phyloP scores from a whole-genome alignment of 2,888 invertebrate genomes.

The Drosophila sordidula region DNA sequence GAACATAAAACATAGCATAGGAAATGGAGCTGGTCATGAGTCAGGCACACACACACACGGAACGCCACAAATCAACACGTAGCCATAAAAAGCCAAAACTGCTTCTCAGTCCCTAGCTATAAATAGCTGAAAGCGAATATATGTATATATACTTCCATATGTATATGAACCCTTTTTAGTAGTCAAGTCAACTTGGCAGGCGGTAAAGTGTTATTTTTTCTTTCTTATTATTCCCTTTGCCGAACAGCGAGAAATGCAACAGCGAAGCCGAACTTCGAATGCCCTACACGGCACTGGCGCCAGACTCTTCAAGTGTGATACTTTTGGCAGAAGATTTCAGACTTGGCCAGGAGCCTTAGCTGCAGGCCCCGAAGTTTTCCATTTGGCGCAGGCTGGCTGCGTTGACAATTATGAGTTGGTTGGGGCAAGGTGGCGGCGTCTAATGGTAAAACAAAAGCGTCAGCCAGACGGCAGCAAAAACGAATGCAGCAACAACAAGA shows the following conservation, averaged over 20 bases:
- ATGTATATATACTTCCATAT: neutral
- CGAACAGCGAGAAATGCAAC: neutral
- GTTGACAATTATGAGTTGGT: slow-evolving; percentile 69
- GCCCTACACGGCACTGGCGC: neutral
- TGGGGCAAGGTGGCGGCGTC: slow-evolving; percentile 12
- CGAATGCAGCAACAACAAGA: slow-evolving; percentile 25
- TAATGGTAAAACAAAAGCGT: slow-evolving; percentile 58
- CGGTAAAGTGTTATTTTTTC: slow-evolving; percentile 18
- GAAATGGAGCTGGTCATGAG: slow-evolving; percentile 54
- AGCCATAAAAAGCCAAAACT: slow-evolving; percentile 37
- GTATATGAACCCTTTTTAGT: slow-evolving; percentile 51
- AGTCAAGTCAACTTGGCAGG: slow-evolving; percentile 25
- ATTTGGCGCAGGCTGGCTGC: too few species aligned
- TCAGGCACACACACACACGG: slow-evolving; percentile 22
- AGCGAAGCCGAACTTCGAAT: slow-evolving; percentile 8
- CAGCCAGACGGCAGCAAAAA: slow-evolving; percentile 40
- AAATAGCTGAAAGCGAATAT: slow-evolving; percentile 29
- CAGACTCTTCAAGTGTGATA: too few species aligned
- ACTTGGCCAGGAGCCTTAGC: slow-evolving; percentile 9
- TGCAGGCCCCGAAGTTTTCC: slow-evolving; percentile 6
- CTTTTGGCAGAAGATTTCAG: too few species aligned
- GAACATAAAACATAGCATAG: slow-evolving; percentile 44
- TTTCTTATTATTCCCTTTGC: slow-evolving; percentile 19
- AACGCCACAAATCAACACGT: slow-evolving; percentile 68
- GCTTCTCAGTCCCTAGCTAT: slow-evolving; percentile 28